phyloP scores from a whole-genome alignment of 2,113 vertebrate genomes.

The Oreamnos americanus region DNA sequence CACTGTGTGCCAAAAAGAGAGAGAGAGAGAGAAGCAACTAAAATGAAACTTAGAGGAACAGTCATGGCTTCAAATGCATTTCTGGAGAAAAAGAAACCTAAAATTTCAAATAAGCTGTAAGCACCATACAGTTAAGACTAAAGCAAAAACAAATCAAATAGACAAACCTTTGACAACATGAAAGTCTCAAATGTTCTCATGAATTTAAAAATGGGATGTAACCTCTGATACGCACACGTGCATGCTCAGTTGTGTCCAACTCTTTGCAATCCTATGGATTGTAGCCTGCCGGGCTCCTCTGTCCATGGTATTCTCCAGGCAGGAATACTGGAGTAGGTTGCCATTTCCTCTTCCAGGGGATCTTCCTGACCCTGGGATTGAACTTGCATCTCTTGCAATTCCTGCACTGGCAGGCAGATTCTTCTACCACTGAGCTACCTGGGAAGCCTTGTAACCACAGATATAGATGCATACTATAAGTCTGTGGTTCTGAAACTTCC shows the following conservation, averaged over 20 bases:
- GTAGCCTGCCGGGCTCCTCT: background rate
- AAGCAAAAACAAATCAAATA: background rate
- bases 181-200: background rate
- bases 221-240: background rate
- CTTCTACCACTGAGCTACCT: background rate
- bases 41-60: background rate
- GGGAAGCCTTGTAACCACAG: background rate
- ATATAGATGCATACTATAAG: accelerated
- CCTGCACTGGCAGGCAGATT: background rate
- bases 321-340: background rate
- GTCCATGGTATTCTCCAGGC: background rate
- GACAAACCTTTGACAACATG: background rate
- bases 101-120: background rate
- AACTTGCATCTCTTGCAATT: background rate
- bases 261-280: background rate
- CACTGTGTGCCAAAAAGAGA: background rate
- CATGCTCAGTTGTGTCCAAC: background rate
- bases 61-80: background rate
- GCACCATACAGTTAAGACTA: background rate
- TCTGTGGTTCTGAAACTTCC: background rate
- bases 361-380: background rate
- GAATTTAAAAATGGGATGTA: background rate
- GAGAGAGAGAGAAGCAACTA: background rate
- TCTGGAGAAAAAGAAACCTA: background rate
- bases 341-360: background rate